Percentiles rank a stretch among this genome's conserved stretches.
phyloP scores from a whole-genome alignment of 2,888 invertebrate species.

The Dryobotodes eremita region DNA sequence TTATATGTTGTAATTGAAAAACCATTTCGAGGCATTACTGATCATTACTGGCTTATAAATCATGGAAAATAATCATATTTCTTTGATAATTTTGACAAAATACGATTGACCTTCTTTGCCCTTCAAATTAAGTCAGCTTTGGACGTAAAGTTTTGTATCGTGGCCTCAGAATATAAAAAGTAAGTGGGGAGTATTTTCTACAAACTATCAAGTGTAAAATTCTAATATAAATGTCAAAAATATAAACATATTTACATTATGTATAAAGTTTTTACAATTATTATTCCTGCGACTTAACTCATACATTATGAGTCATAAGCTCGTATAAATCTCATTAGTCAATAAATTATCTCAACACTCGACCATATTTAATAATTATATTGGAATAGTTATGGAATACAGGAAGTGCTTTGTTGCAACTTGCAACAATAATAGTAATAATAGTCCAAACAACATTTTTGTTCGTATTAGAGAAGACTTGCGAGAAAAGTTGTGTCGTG shows the following conservation, averaged over 20 bases:
- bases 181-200: neutral
- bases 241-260: neutral
- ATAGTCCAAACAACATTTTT: slow-evolving; percentile 10
- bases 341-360: neutral
- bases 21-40: neutral
- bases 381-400: neutral
- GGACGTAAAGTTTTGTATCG: neutral
- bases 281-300: neutral
- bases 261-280: neutral
- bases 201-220: neutral
- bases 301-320: neutral
- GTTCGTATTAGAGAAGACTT: slow-evolving; percentile 26
- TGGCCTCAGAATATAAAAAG: neutral
- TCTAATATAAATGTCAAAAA: neutral
- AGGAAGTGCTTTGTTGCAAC: slow-evolving; percentile 3
- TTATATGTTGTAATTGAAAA: too few species aligned
- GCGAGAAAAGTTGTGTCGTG: slow-evolving; percentile 16
- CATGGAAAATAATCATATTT: neutral
- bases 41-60: neutral
- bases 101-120: neutral
- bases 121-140: neutral
- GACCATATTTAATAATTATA: neutral
- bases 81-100: neutral
- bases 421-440: slow-evolving; percentile 3
- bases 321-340: neutral